Evolutionary conservation across 2,113 vertebrate genomes (phyloP), one percentile per base, ranked within the genome.

Genomic region (Carettochelys insculpta): DNA sequence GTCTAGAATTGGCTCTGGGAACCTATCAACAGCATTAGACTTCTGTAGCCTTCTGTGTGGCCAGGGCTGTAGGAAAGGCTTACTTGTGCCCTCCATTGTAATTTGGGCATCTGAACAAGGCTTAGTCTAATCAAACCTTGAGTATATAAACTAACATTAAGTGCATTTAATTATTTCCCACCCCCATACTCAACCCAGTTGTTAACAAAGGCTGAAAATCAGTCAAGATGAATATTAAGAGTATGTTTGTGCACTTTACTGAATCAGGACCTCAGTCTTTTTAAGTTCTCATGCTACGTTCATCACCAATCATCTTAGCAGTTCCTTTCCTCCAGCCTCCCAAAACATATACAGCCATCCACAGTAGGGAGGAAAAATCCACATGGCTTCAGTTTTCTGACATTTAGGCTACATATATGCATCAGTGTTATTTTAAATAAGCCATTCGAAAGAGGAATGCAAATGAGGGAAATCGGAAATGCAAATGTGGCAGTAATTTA

Each of bases 21-120:
- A 8, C n/a, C 17, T 38, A 65, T 34, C 61, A 68, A 38, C n/a
- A 38, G n/a, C n/a, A 68, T 68, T 68, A 68, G 61, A 68, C 2
- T 58, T 29, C 29, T 31, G 10, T 79, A 51, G 38, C 50, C 50
- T 9, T 34, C 17, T 31, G 45, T 48, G 17, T 11, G 51, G 11
- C 29, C 81, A 51, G 2, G 50, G 53, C 38, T 82, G 51, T 75
- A 24, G 45, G 8, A 20, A 20, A 68, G 88, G 71, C 16, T 25
- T 91, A 48, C 25, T 75, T 50, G 31, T 81, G 31, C 3, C 61
- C 45, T 81, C 52, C 4, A 9, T 9, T 22, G 11, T n/a, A 68
- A 19, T 68, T 10, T 38, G 19, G 20, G 10, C 52, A 77, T 11
- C 54, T 84, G 3, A 0, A 0, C 41, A 61, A 82, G 7, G 16